These are phyloP conservation scores for Cylas formicarius DNA, from an alignment of 1,140 invertebrate species.

Conservation along the genomic window DNA sequence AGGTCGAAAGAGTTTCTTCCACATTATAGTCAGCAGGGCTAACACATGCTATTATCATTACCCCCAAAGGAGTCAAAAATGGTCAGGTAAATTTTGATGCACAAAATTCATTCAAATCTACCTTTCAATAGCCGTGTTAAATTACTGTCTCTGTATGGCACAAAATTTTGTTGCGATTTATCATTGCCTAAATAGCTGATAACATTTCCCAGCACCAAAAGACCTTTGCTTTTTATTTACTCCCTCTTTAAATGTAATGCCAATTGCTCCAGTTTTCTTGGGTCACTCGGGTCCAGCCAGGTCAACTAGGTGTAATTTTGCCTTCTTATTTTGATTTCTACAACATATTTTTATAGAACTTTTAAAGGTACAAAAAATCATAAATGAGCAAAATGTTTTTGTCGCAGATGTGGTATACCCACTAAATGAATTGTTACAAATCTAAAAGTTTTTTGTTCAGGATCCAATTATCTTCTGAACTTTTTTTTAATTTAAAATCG, in stretches of 20 bases:
- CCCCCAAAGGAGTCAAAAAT: constrained; percentile 77
- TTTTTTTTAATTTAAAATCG: too few species aligned
- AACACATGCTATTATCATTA: constrained; percentile 90
- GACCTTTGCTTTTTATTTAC: constrained; percentile 90
- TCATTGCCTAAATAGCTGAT: constrained; percentile 75
- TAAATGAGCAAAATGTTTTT: too few species aligned
- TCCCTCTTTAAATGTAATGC: constrained; percentile 87
- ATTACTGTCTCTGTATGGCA: constrained; percentile 87
- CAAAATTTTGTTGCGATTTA: constrained; percentile 59
- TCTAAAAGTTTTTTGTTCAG: constrained; percentile 55
- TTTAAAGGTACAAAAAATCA: too few species aligned
- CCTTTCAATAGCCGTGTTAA: constrained; percentile 81
- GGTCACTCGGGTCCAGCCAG: constrained; percentile 88
- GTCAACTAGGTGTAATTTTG: constrained; percentile 84
- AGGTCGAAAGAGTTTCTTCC: constrained; percentile 82
- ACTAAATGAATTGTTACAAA: constrained; percentile 44
- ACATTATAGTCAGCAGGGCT: constrained; percentile 85
- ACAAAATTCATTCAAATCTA: too few species aligned
- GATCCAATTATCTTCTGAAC: too few species aligned
- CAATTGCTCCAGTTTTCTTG: constrained; percentile 86
- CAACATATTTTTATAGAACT: too few species aligned
- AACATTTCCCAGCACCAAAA: constrained; percentile 86
- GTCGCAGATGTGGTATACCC: too few species aligned
- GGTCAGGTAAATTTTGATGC: too few species aligned
- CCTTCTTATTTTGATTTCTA: constrained; percentile 62